Evolutionary conservation across 2,888 invertebrate genomes (phyloP), one percentile per base, ranked within the genome.

Genomic region (Parnassius smintheus): DNA sequence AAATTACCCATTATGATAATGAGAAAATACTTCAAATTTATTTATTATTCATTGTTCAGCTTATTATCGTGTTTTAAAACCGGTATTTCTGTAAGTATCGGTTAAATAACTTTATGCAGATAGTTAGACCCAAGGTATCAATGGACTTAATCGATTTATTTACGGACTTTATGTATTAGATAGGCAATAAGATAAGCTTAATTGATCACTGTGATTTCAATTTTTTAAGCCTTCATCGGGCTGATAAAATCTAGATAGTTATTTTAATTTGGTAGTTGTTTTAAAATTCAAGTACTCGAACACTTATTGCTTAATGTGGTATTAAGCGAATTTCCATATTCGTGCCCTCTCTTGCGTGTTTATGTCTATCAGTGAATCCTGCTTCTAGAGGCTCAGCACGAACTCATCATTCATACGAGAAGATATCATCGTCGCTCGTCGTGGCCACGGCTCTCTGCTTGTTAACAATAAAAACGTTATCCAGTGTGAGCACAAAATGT

Each of bases 381-480:
- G 82, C 83, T 87, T 86, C 85, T 82, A 86, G 82, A 85, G 86
- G 85, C 86, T 78, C 76, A 81, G 90, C 91, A 91, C 91, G 91
- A 91, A 91, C 88, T 88, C 90, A 91, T 91, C 91, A 90, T 91
- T 91, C 91, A 91, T 91, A 90, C 84, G 82, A 82, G 80, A 72
- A 86, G 91, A 91, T 91, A 91, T 88, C 90, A 91, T 91, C 91
- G 86, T 85, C 78, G 84, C 85, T 83, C 83, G 80, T 81, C 85
- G 84, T 86, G 85, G 84, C 84, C 83, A 82, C 81, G 85, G 85
- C 81, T 82, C 75, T 75, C 77, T 77, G 83, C 91, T 89, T 90
- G 91, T 91, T 91, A 91, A 91, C 91, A 91, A 91, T 91, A 91
- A 91, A 91, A 91, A 90, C 86, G 81, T 87, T 89, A 90, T 88